Base-by-base conservation (phyloP, 2,797 vertebrate genomes). In the Rhinoraja longicauda region DNA sequence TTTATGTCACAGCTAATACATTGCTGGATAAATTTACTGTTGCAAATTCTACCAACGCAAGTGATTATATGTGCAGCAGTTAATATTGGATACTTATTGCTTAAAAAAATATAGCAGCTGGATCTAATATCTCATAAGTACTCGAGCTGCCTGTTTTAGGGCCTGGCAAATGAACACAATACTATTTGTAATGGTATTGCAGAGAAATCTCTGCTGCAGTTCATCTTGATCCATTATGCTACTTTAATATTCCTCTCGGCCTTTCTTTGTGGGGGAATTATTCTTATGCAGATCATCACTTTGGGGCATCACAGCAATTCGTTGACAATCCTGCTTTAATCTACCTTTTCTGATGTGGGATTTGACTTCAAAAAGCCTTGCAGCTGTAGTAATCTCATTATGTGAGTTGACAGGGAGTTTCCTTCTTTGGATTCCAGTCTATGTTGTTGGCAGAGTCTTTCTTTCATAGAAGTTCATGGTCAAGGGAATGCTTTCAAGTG, bases 11-110 rank as follows among this genome's bases (percentile, higher is more conserved):
- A 75, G 95, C 94, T 95, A 95, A 95, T 94, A 95, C 93, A 88
- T 94, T 95, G 94, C 94, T 95, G 95, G 95, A 96, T 95, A 95
- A 81, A 93, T 93, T 94, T 94, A 93, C 93, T 95, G 94, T 93
- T 94, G 94, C 94, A 95, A 94, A 93, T 94, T 93, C 94, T 92
- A 45, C 78, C 1, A 39, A 45, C 88, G 72, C 39, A 45, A 36
- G 8, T 45, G 64, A 53, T 73, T 92, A 92, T 75, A 21, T 75
- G 45, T 0, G 90, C 45, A 75, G 70, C 6, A 90, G 19, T 24
- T 75, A 73, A 73, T 21, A 92, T 15, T 57, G n/a, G 45, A 75
- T 45, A 92, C 75, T 92, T 92, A 75, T 92, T 92, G 90, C 90
- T 53, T 73, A 75, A 73, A 92, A 75, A 70, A 75, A 75, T 53